Base-by-base conservation (phyloP, 53 echinoderm and acorn worm species). In the Astropecten irregularis region DNA sequence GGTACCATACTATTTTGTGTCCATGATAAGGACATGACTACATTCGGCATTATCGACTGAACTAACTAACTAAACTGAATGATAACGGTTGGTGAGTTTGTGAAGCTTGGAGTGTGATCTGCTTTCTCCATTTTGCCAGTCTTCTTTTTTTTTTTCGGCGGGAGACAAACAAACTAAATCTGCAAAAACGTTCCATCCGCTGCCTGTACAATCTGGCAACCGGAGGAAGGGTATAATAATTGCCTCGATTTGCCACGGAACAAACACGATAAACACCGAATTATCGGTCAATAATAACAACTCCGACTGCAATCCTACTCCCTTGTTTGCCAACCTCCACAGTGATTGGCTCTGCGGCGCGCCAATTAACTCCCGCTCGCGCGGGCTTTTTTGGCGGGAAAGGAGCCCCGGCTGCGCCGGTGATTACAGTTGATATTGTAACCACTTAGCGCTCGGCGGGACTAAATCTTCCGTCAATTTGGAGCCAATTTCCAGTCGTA, bases 401-500 rank as follows among this genome's bases (percentile, higher is more conserved):
- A 13, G 11, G 50, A 48, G 48, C 67, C 55, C 84, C 36, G 22
- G 84, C 88, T 76, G 89, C 35, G 83, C 23, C 25, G 37, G 52
- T 77, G 84, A 83, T 89, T 89, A 89, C 36, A 60, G 89, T 84
- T 89, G 89, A 89, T 84, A 89, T 89, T 89, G 89, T 89, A 84
- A 67, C 89, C 89, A 89, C 84, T 89, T 89, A 89, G 69, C 46
- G 19, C 79, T 48, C 79, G 46, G 33, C 62, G 47, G 62, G 79
- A 62, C 79, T 79, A 79, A 79, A 79, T 46, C 61, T 36, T 62
- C 79, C 39, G n/a, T 46, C 60, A 59, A 79, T 61, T 79, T 79
- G 61, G 79, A 79, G 31, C 60, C 79, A 62, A 79, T 79, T 61
- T 61, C 31, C 11, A 33, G 62, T 6, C 11, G 31, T 19, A 33